A percentile compares a stretch with the other conserved stretches of the same genome.
These are phyloP conservation scores for Spheniscus mendiculus DNA, from an alignment of 2,113 vertebrate genomes.

Conservation along the genomic window DNA sequence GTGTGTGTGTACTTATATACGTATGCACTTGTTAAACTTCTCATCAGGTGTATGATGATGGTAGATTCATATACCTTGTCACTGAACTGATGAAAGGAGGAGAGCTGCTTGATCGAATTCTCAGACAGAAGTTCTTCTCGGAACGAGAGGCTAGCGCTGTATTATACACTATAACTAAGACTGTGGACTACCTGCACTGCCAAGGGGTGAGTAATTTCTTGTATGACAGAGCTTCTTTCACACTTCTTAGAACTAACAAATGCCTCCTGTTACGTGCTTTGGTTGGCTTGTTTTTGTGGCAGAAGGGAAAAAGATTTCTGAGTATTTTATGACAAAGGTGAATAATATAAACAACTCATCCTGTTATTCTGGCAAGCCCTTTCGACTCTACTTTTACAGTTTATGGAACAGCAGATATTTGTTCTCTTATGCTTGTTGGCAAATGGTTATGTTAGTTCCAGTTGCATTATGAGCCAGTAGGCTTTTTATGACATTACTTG, in stretches of 20 bases:
- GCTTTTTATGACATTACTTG: neutral
- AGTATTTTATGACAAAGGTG: neutral
- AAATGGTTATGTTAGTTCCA: neutral
- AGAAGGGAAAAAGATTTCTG: neutral
- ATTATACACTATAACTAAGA: constrained; percentile 92
- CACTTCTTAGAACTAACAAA: neutral
- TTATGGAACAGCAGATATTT: neutral
- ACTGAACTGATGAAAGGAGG: constrained; percentile 97
- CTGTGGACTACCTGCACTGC: constrained; percentile 96
- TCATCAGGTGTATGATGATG: constrained; percentile 91
- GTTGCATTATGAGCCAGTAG: neutral
- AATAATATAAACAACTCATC: neutral
- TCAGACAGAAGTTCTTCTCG: constrained; percentile 94
- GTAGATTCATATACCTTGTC: constrained; percentile 92
- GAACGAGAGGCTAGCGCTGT: constrained; percentile 94
- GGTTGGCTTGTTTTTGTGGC: neutral
- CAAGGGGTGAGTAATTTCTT: constrained; percentile 86
- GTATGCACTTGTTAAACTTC: neutral
- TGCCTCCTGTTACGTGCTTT: neutral
- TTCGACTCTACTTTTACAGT: neutral
- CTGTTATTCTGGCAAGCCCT: neutral
- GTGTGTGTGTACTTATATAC: neutral
- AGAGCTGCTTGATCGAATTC: constrained; percentile 93
- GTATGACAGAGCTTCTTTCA: neutral
- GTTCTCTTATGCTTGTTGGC: neutral